phyloP scores from a whole-genome alignment of 2,888 invertebrate species.

The Drosophila paranaensis region DNA sequence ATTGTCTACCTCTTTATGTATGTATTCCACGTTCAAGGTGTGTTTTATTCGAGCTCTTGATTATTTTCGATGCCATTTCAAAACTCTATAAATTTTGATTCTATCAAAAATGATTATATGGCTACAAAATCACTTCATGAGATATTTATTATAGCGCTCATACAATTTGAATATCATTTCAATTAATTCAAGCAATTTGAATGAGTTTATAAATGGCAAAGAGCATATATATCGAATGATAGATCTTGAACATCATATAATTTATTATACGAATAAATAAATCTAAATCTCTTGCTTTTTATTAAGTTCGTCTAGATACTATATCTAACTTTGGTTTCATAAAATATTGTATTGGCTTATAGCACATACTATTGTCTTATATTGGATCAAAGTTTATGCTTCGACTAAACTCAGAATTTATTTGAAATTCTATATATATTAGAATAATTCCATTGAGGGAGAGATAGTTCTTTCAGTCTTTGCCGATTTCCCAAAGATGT shows the following conservation, averaged over 20 bases:
- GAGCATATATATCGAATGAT: not conserved
- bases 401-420: not conserved
- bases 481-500: too few relatives aligned
- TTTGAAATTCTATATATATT: not conserved
- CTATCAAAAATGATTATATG: not conserved
- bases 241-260: not conserved
- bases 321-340: not conserved
- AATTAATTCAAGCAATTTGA: conserved; percentile 3
- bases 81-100: conserved; percentile 14
- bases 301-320: not conserved
- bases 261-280: conserved; percentile 3
- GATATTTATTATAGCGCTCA: conserved; percentile 2
- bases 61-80: conserved; percentile 17
- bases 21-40: conserved; percentile 61
- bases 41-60: conserved; percentile 51
- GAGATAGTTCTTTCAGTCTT: too few relatives aligned
- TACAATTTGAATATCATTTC: conserved; percentile 6
- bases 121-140: not conserved
- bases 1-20: conserved; percentile 9
- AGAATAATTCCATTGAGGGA: too few relatives aligned
- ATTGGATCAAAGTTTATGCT: not conserved
- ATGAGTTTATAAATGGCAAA: not conserved
- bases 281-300: not conserved
- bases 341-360: not conserved
- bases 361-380: not conserved